phyloP scores from a whole-genome alignment of 1,140 invertebrate species.

The Sycophila sp. region DNA sequence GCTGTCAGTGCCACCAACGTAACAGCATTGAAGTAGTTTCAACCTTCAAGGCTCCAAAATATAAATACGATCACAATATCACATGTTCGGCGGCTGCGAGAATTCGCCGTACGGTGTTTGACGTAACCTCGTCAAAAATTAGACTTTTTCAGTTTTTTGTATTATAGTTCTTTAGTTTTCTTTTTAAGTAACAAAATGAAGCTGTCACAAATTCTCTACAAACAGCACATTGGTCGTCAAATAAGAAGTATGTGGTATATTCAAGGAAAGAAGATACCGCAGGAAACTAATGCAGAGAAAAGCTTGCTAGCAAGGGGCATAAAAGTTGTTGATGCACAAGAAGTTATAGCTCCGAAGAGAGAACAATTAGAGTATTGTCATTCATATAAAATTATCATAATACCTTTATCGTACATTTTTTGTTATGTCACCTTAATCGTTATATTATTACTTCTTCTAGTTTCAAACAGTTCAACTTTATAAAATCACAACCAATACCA shows the following conservation, averaged over 20 bases:
- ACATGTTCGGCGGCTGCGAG: too few species aligned
- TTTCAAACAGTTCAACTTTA: slow-evolving; percentile 31
- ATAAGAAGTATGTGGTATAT: slow-evolving; percentile 75
- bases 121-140: background rate
- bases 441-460: slow-evolving; percentile 23
- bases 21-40: too few species aligned
- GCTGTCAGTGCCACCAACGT: too few species aligned
- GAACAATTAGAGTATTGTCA: slow-evolving; percentile 42
- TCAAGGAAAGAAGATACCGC: slow-evolving; percentile 69
- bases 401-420: background rate
- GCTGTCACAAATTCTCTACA: slow-evolving; percentile 69
- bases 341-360: slow-evolving; percentile 58
- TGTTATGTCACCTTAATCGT: slow-evolving; percentile 7
- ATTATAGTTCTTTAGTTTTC: background rate
- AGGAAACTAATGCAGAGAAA: slow-evolving; percentile 66
- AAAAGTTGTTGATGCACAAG: slow-evolving; percentile 66
- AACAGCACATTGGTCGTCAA: slow-evolving; percentile 76
- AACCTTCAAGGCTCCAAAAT: too few species aligned
- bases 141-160: background rate
- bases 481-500: slow-evolving; percentile 47
- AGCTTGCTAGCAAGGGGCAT: slow-evolving; percentile 67
- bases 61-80: too few species aligned
- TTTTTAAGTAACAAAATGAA: slow-evolving; percentile 68
- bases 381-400: background rate
- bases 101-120: too few species aligned